Base-by-base conservation (phyloP, 1,140 invertebrate species). In the Eumaeus atala region DNA sequence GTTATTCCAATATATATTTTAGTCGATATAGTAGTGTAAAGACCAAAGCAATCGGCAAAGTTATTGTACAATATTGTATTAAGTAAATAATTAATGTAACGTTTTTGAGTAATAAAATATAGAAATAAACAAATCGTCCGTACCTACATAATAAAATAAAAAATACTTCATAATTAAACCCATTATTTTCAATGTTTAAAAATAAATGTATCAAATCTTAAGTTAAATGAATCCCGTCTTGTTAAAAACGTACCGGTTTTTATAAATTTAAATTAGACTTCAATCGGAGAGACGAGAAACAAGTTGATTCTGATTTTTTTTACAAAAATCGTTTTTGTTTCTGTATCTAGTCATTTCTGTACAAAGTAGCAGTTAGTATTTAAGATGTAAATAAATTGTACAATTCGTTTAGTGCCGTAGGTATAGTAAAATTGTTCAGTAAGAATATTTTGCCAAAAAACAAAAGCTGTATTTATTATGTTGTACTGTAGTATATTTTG, bases 271-370 rank as follows among this genome's bases (percentile, higher is more conserved):
- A 28, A 28, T 28, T 3, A 28, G 21, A 28, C 6, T 28, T 28
- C 6, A 6, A 28, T 28, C 21, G 21, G 21, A 28, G 6, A 2
- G 21, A 28, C 21, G 21, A 28, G 6, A 28, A 28, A 28, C 21
- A 28, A 28, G 6, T 6, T 28, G 21, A 3, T 28, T 6, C 2
- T 3, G 21, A 33, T 10, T 36, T 49, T 54, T 40, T 50, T 66
- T 42, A 35, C 35, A 37, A 51, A 40, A 52, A 34, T 33, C 10
- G 47, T 55, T 12, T 68, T 56, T 60, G 48, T 59, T 57, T 62
- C 50, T 63, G 56, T 61, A 63, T 84, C 82, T 85, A 85, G 80
- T 85, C 82, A 85, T 75, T 51, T 71, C 64, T 85, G 82, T 85
- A 85, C 82, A 85, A 83, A 85, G 67, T 85, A 82, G 76, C 56